A percentile compares a stretch with the other conserved stretches of the same genome.
Evolutionary conservation across 2,797 vertebrate genomes (phyloP).

Genomic region (Microctenopoma lineatum): DNA sequence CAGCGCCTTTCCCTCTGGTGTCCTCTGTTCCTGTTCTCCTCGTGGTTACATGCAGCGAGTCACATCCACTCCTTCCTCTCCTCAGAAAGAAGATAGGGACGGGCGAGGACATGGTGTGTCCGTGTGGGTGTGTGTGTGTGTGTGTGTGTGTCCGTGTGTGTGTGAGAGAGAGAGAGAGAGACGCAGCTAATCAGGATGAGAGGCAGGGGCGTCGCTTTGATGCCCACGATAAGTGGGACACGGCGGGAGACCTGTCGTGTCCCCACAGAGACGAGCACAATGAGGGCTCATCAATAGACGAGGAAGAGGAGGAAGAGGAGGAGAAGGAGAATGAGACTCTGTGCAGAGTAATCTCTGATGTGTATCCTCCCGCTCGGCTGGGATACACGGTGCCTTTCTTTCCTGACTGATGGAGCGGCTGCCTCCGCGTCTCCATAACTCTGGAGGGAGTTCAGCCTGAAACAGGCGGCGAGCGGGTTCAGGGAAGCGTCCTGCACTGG

Average conservation of each 20-base stretch:
- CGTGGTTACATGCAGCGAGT: conserved; percentile 55
- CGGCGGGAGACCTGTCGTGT: conserved; percentile 30
- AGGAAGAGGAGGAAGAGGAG: conserved; percentile 49
- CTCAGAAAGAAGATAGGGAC: neutral
- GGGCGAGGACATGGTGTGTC: too few relatives aligned
- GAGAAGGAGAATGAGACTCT: conserved; percentile 67
- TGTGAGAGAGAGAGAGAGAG: neutral
- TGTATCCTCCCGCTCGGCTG: conserved; percentile 55
- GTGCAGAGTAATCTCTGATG: conserved; percentile 53
- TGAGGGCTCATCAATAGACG: conserved; percentile 16
- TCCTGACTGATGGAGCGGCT: conserved; percentile 43
- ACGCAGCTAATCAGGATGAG: conserved; percentile 59
- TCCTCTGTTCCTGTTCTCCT: conserved; percentile 42
- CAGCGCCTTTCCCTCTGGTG: conserved; percentile 56
- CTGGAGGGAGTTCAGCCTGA: conserved; percentile 65
- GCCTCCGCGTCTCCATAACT: conserved; percentile 34
- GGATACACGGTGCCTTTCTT: conserved; percentile 52
- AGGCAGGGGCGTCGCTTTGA: conserved; percentile 57
- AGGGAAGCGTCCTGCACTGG: neutral
- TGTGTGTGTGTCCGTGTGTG: too few relatives aligned
- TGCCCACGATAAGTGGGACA: conserved; percentile 42
- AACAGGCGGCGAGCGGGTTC: conserved; percentile 23
- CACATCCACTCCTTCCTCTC: conserved; percentile 55
- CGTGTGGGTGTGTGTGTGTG: too few relatives aligned
- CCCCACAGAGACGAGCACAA: conserved; percentile 39